These are phyloP conservation scores for Tortricodes alternella DNA, from an alignment of 2,888 invertebrate species.

Conservation along the genomic window DNA sequence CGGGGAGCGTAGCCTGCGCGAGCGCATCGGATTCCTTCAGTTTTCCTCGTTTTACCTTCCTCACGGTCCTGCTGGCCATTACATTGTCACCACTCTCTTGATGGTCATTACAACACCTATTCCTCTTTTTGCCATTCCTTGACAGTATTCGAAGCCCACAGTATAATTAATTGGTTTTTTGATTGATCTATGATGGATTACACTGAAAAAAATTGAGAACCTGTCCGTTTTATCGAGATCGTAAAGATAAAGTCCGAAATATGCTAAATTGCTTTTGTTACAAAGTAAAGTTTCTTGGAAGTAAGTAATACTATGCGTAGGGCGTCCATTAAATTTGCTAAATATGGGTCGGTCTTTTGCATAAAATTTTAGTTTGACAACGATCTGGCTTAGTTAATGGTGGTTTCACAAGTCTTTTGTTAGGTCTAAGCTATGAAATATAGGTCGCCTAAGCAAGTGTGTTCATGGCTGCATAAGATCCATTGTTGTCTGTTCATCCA, in stretches of 20 bases:
- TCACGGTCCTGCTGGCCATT: conserved; percentile 87
- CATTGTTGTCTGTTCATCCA: conserved; percentile 23
- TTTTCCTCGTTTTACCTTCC: conserved; percentile 88
- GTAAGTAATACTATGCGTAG: conserved; percentile 39
- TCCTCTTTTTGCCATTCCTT: conserved; percentile 43
- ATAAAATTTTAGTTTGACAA: conserved; percentile 19
- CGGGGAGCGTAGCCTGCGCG: conserved; percentile 53
- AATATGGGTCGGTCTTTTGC: conserved; percentile 34
- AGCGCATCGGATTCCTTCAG: conserved; percentile 51
- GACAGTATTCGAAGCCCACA: conserved; percentile 23
- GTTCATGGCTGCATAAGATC: conserved; percentile 4
- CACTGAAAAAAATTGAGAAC: too few relatives aligned
- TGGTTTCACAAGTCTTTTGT: conserved; percentile 23
- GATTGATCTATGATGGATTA: too few relatives aligned
- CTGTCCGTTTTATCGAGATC: conserved; percentile 10
- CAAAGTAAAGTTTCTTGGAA: conserved; percentile 34
- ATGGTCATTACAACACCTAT: conserved; percentile 56
- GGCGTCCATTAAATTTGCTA: conserved; percentile 42
- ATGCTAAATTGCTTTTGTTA: conserved; percentile 1
- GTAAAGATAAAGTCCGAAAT: not conserved
- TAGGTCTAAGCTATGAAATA: not conserved
- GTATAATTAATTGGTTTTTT: conserved; percentile 26
- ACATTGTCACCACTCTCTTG: conserved; percentile 77
- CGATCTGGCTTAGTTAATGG: not conserved
- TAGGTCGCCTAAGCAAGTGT: not conserved